These are phyloP conservation scores for Amblyopsis rosae DNA, from an alignment of 2,113 vertebrate genomes.

Conservation along the genomic window DNA sequence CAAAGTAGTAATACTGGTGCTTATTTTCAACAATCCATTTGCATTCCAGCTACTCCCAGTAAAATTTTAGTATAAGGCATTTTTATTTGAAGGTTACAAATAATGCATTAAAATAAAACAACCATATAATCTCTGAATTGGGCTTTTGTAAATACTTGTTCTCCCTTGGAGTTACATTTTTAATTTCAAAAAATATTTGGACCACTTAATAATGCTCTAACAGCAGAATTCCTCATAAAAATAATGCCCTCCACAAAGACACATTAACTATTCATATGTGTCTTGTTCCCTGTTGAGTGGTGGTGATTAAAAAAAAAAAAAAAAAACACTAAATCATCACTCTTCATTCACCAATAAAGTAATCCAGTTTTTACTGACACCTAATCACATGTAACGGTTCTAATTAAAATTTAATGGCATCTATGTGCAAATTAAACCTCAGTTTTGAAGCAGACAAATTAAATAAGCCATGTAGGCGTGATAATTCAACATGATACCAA, in stretches of 20 bases:
- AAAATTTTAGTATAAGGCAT: no score
- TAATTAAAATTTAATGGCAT: neutral
- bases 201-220: neutral
- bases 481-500: no score
- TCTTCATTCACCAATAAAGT: neutral
- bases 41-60: no score
- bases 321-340: neutral
- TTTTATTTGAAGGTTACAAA: slow-evolving; percentile 7
- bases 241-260: no score
- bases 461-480: no score
- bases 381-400: neutral
- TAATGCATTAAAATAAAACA: neutral
- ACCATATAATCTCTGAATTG: neutral
- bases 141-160: neutral
- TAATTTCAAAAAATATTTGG: no score
- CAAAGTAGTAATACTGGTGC: neutral
- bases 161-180: no score
- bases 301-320: no score
- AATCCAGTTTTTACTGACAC: neutral
- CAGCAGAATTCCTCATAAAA: neutral
- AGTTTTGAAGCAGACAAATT: no score
- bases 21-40: neutral
- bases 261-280: no score
- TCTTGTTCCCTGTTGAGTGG: neutral
- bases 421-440: neutral